phyloP scores from a whole-genome alignment of 2,888 invertebrate genomes.

The Tenthredo scrophulariae region DNA sequence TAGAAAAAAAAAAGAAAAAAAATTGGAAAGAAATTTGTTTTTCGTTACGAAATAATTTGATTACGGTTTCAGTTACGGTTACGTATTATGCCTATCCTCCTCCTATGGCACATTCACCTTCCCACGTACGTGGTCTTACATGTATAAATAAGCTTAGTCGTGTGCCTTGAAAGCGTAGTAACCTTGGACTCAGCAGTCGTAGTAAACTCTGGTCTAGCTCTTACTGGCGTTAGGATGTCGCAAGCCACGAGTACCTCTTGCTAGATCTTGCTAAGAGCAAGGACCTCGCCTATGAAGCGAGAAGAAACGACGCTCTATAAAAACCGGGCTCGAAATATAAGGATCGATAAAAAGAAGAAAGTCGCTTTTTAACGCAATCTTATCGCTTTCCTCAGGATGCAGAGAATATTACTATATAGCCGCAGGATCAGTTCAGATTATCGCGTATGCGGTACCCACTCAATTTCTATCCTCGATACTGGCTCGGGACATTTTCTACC shows the following conservation, averaged over 20 bases:
- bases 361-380: neutral
- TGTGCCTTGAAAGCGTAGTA: slow-evolving; percentile 50
- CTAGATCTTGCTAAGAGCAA: slow-evolving; percentile 43
- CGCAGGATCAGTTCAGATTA: neutral
- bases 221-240: slow-evolving; percentile 40
- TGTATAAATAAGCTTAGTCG: neutral
- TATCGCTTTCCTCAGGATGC: neutral
- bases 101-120: slow-evolving; percentile 30
- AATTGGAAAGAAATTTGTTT: neutral
- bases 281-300: slow-evolving; percentile 15
- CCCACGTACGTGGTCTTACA: neutral
- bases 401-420: neutral
- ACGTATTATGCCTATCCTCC: slow-evolving; percentile 28
- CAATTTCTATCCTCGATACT: neutral
- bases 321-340: neutral
- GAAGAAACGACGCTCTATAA: neutral
- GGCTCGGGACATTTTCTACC: neutral
- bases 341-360: slow-evolving; percentile 19
- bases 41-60: slow-evolving; percentile 30
- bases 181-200: slow-evolving; percentile 53
- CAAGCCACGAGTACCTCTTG: slow-evolving; percentile 24
- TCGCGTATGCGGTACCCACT: neutral
- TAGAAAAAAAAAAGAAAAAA: neutral
- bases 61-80: slow-evolving; percentile 46
- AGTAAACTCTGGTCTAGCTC: slow-evolving; percentile 50